These are phyloP conservation scores for Ochlodes sylvanus DNA, from an alignment of 2,888 invertebrate species.

Conservation along the genomic window DNA sequence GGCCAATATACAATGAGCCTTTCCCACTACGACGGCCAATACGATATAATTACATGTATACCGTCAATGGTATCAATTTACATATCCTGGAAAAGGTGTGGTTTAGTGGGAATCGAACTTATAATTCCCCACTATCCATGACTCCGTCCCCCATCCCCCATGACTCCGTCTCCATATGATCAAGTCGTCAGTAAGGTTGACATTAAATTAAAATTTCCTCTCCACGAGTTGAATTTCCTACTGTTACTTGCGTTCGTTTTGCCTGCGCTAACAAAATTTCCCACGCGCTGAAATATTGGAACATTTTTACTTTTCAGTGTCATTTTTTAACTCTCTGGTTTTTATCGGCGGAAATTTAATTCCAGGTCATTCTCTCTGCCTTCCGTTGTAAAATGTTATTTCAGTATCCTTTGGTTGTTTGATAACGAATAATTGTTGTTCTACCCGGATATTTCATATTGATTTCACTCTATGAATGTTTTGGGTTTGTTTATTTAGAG, in stretches of 20 bases:
- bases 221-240: too few relatives aligned
- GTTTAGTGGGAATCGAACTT: too few relatives aligned
- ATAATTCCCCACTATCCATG: too few relatives aligned
- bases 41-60: too few relatives aligned
- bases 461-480: neutral
- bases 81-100: too few relatives aligned
- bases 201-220: too few relatives aligned
- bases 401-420: neutral
- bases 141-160: too few relatives aligned
- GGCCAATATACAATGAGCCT: too few relatives aligned
- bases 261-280: neutral
- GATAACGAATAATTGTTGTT: neutral
- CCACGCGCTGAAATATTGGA: neutral
- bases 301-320: neutral
- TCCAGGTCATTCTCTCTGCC: neutral
- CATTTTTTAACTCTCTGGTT: slow-evolving; percentile 2
- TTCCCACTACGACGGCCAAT: too few relatives aligned
- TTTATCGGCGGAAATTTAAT: neutral
- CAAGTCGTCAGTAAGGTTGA: too few relatives aligned
- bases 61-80: too few relatives aligned
- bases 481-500: neutral
- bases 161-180: too few relatives aligned
- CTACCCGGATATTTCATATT: neutral
- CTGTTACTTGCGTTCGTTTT: neutral
- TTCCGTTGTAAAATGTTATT: slow-evolving; percentile 1